Percentiles rank a stretch among this genome's conserved stretches.
phyloP scores from a whole-genome alignment of 37 sponge, comb jelly and placozoan species.

The Aplysina aerophoba region DNA sequence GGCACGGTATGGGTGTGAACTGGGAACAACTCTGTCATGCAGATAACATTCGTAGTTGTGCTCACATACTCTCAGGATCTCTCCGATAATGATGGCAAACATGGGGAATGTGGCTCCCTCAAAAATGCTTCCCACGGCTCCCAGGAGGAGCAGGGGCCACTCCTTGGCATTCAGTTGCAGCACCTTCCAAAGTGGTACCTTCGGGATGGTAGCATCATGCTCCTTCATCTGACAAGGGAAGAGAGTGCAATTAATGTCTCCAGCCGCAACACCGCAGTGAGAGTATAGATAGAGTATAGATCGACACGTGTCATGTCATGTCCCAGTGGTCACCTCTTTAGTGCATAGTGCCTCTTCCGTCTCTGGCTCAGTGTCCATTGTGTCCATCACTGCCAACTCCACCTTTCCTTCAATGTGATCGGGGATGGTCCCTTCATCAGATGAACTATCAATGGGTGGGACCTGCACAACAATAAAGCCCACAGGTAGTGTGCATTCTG shows the following conservation, averaged over 20 bases:
- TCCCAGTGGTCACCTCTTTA: too few species aligned
- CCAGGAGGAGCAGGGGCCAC: constrained; percentile 68
- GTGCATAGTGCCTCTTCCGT: too few species aligned
- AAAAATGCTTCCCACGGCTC: constrained; percentile 56
- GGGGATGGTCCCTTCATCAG: constrained; percentile 47
- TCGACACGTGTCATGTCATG: too few species aligned
- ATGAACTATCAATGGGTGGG: constrained; percentile 50
- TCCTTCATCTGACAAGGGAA: constrained; percentile 8
- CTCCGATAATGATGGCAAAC: constrained; percentile 79
- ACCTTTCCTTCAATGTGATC: constrained; percentile 60
- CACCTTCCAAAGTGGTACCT: constrained; percentile 25
- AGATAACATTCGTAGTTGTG: too few species aligned
- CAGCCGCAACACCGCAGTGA: too few species aligned
- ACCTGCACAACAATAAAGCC: constrained; percentile 1
- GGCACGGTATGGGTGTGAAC: too few species aligned
- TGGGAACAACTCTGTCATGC: too few species aligned
- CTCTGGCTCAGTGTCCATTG: too few species aligned
- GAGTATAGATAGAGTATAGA: too few species aligned
- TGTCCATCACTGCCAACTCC: too few species aligned
- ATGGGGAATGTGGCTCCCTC: constrained; percentile 63
- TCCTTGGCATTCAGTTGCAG: constrained; percentile 54
- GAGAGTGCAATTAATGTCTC: too few species aligned
- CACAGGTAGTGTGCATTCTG: neutral
- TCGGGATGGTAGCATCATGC: neutral
- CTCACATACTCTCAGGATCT: constrained; percentile 17